These are phyloP conservation scores for Percopsis transmontana DNA, from an alignment of 2,113 vertebrate genomes.

Conservation along the genomic window DNA sequence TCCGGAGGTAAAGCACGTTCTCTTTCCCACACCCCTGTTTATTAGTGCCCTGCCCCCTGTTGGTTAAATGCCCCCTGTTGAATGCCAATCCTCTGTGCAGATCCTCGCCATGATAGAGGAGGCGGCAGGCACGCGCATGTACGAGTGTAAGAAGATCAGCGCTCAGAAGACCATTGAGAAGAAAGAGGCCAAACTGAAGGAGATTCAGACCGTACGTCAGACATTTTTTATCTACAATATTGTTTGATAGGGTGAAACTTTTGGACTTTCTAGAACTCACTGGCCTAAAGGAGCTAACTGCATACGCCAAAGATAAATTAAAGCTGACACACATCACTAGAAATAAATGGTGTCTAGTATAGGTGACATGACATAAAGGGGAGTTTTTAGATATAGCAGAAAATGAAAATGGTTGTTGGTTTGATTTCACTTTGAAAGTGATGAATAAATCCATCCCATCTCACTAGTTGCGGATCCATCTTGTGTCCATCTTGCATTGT, in stretches of 20 bases:
- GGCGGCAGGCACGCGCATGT: slow-evolving; percentile 96
- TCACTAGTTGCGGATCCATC: not conserved
- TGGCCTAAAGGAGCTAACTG: no score
- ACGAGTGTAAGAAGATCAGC: slow-evolving; percentile 89
- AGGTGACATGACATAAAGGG: no score
- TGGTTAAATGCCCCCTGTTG: not conserved
- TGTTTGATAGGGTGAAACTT: no score
- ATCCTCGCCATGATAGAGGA: slow-evolving; percentile 97
- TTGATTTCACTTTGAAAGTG: no score
- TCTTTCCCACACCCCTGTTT: not conserved
- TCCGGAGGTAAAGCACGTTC: slow-evolving; percentile 83
- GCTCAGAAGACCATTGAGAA: slow-evolving; percentile 95
- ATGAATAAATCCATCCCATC: not conserved
- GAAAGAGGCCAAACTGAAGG: slow-evolving; percentile 90
- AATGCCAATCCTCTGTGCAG: slow-evolving; percentile 62
- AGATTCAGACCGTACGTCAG: slow-evolving; percentile 84
- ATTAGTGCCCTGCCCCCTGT: not conserved
- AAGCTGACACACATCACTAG: no score
- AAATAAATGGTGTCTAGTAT: no score
- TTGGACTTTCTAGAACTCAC: no score
- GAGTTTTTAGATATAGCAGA: no score
- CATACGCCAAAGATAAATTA: no score
- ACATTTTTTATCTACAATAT: not conserved
- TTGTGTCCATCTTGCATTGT: not conserved
- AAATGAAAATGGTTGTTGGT: no score